Conservation (phyloP, 92 coral and sea anemone species). For the Montipora capitata region DNA sequence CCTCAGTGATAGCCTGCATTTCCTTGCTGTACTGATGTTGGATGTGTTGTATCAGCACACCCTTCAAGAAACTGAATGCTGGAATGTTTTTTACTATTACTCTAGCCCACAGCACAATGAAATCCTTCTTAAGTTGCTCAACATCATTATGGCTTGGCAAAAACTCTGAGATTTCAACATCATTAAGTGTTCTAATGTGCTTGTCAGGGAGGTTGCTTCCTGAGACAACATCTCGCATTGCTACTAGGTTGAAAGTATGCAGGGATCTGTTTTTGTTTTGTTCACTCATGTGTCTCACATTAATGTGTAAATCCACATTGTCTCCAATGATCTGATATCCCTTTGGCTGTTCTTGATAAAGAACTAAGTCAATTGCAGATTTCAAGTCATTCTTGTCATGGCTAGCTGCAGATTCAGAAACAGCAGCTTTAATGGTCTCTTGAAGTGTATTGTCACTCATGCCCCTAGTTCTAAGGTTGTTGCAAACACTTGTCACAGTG, state of each 20-base stretch:
- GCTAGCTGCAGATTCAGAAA: slow-evolving; percentile 37
- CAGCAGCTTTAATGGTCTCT: slow-evolving; percentile 36
- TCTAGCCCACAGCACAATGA: slow-evolving; percentile 41
- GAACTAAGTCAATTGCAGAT: slow-evolving; percentile 25
- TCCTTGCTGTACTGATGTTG: slow-evolving; percentile 64
- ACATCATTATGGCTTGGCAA: slow-evolving; percentile 48
- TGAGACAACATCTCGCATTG: slow-evolving; percentile 58
- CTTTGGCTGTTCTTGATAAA: slow-evolving; percentile 34
- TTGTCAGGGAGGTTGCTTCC: slow-evolving; percentile 52
- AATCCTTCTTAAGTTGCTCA: slow-evolving; percentile 30
- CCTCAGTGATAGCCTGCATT: slow-evolving; percentile 46
- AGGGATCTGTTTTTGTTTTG: slow-evolving; percentile 66
- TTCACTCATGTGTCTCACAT: slow-evolving; percentile 61
- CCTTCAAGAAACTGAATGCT: slow-evolving; percentile 47
- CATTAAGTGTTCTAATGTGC: slow-evolving; percentile 31
- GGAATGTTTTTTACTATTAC: slow-evolving; percentile 39
- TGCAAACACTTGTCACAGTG: slow-evolving; percentile 32
- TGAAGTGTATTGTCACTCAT: slow-evolving; percentile 21
- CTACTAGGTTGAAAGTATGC: slow-evolving; percentile 70
- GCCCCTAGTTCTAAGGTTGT: slow-evolving; percentile 13
- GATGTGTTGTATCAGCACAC: slow-evolving; percentile 43
- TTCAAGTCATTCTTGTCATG: slow-evolving; percentile 31
- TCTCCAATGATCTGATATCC: slow-evolving; percentile 73
- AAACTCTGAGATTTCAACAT: slow-evolving; percentile 55
- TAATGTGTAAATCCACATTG: slow-evolving; percentile 63